Evolutionary conservation across 2,888 invertebrate genomes (phyloP).

Genomic region (Spilosoma lubricipeda): DNA sequence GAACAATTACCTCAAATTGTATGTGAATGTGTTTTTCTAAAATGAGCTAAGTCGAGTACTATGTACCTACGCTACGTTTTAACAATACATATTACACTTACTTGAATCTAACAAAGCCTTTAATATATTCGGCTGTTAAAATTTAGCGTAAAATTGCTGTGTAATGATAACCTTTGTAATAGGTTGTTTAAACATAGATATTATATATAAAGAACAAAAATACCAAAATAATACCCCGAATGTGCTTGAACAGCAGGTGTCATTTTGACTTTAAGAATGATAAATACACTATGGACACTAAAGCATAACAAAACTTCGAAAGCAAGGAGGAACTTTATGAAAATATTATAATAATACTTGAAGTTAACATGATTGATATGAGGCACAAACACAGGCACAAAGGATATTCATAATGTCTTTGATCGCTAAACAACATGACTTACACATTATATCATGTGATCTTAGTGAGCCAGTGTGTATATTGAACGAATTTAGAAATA

Average conservation of each 20-base stretch:
- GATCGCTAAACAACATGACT: too few relatives aligned
- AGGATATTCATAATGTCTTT: too few relatives aligned
- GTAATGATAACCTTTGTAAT: not conserved
- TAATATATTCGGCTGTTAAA: not conserved
- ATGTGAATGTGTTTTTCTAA: not conserved
- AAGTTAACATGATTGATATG: not conserved
- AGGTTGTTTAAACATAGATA: not conserved
- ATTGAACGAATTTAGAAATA: not conserved
- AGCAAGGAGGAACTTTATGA: not conserved
- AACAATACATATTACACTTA: not conserved
- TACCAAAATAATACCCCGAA: not conserved
- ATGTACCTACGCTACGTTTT: not conserved
- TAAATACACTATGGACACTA: not conserved
- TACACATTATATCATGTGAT: not conserved
- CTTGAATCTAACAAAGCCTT: not conserved
- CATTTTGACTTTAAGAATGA: not conserved
- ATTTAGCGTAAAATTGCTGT: not conserved
- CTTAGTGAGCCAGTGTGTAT: not conserved
- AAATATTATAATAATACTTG: not conserved
- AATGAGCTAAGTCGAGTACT: not conserved
- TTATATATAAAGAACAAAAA: not conserved
- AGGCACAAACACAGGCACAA: too few relatives aligned
- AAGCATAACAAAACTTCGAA: not conserved
- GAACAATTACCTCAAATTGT: not conserved
- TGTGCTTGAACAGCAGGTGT: not conserved